These are phyloP conservation scores for Epizoanthus fatuus DNA, from an alignment of 92 coral and sea anemone genomes.

Conservation along the genomic window DNA sequence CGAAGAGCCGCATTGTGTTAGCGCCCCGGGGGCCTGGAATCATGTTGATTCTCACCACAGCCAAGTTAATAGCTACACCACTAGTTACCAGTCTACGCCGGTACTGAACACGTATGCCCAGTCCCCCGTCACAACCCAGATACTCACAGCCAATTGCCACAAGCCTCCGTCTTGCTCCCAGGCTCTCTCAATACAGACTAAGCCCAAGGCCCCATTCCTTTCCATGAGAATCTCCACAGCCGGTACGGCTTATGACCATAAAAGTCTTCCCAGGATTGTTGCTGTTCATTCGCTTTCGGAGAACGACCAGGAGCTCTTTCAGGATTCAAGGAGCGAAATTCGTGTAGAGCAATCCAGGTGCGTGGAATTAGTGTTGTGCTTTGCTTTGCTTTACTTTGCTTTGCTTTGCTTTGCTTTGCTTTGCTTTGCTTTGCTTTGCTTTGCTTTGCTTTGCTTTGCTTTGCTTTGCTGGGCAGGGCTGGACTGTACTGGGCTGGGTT, in stretches of 20 bases:
- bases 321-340: not conserved
- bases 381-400: too few relatives aligned
- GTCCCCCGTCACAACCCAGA: too few relatives aligned
- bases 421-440: too few relatives aligned
- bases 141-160: too few relatives aligned
- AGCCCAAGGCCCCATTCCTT: not conserved
- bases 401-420: too few relatives aligned
- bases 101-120: not conserved
- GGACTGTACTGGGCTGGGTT: too few relatives aligned
- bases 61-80: not conserved
- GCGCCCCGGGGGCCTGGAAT: not conserved
- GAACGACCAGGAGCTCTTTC: slow-evolving; percentile 1
- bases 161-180: not conserved
- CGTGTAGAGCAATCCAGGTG: slow-evolving; percentile 18
- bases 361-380: not conserved
- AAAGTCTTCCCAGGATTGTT: slow-evolving; percentile 10
- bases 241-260: slow-evolving; percentile 39
- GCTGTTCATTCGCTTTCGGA: slow-evolving; percentile 48
- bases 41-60: not conserved
- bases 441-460: too few relatives aligned
- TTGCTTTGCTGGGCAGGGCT: too few relatives aligned
- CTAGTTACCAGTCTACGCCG: slow-evolving; percentile 14
- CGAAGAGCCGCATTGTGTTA: not conserved
- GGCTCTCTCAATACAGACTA: not conserved
- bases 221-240: not conserved